phyloP scores from a whole-genome alignment of 2,888 invertebrate species.

The Dasypolia templi region DNA sequence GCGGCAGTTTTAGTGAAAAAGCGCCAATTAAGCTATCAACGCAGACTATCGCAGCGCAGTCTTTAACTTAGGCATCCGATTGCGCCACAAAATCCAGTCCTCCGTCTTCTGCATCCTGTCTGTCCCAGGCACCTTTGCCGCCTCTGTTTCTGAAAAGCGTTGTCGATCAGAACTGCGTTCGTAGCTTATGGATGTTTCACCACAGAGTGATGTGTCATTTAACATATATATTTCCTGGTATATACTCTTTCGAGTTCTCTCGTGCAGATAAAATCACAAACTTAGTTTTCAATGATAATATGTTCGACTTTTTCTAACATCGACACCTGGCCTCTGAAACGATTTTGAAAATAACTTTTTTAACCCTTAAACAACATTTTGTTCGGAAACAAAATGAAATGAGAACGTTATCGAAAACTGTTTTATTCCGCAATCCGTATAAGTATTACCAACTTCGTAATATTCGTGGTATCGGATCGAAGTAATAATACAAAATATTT shows the following conservation, averaged over 20 bases:
- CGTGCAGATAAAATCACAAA: no score
- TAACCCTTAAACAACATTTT: no score
- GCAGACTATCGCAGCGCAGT: neutral
- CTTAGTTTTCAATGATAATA: no score
- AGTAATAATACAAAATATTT: no score
- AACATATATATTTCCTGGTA: neutral
- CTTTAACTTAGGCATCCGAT: neutral
- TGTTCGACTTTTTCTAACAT: no score
- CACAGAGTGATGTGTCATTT: neutral
- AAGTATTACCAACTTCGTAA: no score
- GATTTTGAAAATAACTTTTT: no score
- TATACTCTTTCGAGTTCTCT: neutral
- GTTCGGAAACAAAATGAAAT: no score
- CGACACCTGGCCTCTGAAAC: no score
- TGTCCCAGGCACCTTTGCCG: neutral
- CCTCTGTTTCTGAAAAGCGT: neutral
- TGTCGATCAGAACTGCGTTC: neutral
- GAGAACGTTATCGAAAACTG: no score
- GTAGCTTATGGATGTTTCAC: neutral
- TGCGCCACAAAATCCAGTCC: neutral
- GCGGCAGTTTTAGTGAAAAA: neutral
- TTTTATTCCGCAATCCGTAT: no score
- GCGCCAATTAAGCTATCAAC: neutral
- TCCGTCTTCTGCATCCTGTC: neutral
- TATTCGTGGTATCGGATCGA: no score